phyloP scores from a whole-genome alignment of 2,797 vertebrate genomes.

The Lepidocolaptes lacrymiger region DNA sequence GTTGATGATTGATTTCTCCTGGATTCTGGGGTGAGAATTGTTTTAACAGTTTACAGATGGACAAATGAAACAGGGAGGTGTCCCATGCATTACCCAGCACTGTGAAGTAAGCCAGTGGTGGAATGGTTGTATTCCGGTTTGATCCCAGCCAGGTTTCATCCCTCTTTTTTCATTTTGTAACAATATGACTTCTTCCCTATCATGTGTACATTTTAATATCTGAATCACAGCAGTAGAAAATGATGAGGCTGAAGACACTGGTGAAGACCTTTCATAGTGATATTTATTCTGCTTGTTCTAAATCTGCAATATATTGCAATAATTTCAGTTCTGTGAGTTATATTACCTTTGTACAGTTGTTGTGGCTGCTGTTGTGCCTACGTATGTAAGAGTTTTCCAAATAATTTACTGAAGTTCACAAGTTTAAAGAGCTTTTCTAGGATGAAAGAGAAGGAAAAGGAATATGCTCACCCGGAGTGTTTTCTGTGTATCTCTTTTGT shows the following conservation, averaged over 20 bases:
- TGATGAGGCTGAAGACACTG: background rate
- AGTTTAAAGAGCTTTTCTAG: conserved; percentile 16
- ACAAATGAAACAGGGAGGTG: conserved; percentile 54
- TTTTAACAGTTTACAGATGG: conserved; percentile 61
- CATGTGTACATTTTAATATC: conserved; percentile 43
- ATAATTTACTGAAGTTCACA: background rate
- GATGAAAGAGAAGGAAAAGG: conserved; percentile 24
- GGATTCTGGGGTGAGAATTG: conserved; percentile 53
- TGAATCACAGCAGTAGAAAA: conserved; percentile 62
- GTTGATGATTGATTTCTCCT: conserved; percentile 63
- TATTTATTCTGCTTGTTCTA: background rate
- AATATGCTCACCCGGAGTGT: background rate
- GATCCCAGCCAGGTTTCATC: conserved; percentile 4
- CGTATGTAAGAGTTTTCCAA: conserved; percentile 7
- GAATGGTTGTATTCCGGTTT: conserved; percentile 1
- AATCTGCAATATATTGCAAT: background rate
- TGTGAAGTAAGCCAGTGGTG: conserved; percentile 47
- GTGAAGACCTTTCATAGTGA: background rate
- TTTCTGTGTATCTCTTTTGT: conserved; percentile 52
- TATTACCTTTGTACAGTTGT: background rate
- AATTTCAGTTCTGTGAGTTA: background rate
- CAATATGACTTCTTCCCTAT: background rate
- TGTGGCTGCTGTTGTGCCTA: background rate
- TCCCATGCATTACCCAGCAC: conserved; percentile 24
- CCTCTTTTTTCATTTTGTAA: background rate